phyloP scores from a whole-genome alignment of 2,797 vertebrate genomes.

The Poeciliopsis presidionis region DNA sequence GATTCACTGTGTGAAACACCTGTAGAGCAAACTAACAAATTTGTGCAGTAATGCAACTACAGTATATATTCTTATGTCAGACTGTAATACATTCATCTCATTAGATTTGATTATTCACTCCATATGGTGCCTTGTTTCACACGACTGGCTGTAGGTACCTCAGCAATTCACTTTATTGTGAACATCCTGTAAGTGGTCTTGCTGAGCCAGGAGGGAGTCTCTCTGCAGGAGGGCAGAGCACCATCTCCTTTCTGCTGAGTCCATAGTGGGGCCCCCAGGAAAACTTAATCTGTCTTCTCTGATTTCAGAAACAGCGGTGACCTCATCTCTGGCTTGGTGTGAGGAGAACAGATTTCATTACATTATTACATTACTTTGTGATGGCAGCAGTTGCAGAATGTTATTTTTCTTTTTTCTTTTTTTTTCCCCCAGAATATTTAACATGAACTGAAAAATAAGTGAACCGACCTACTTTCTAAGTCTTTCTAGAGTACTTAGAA shows the following conservation, averaged over 20 bases:
- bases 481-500: constrained; percentile 92
- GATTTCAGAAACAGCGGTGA: constrained; percentile 90
- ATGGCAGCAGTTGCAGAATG: not conserved
- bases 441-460: constrained; percentile 1
- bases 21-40: constrained; percentile 47
- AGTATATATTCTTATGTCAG: constrained; percentile 46
- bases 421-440: not conserved
- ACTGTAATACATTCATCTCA: constrained; percentile 60
- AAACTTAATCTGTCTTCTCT: constrained; percentile 87
- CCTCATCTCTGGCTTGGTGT: constrained; percentile 91
- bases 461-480: constrained; percentile 83
- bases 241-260: constrained; percentile 86
- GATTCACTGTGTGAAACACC: constrained; percentile 19
- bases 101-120: constrained; percentile 59
- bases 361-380: constrained; percentile 8
- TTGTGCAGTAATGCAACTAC: constrained; percentile 43
- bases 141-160: constrained; percentile 80
- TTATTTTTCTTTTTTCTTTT: not conserved
- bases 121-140: constrained; percentile 55
- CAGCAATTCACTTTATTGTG: constrained; percentile 86
- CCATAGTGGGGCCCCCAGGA: constrained; percentile 90
- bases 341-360: constrained; percentile 21
- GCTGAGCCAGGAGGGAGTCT: constrained; percentile 86
- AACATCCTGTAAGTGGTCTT: constrained; percentile 87
- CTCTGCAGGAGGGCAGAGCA: constrained; percentile 88